Evolutionary conservation across 2,888 invertebrate genomes (phyloP), one percentile per base, ranked within the genome.

Genomic region (Hypolimnas misippus): DNA sequence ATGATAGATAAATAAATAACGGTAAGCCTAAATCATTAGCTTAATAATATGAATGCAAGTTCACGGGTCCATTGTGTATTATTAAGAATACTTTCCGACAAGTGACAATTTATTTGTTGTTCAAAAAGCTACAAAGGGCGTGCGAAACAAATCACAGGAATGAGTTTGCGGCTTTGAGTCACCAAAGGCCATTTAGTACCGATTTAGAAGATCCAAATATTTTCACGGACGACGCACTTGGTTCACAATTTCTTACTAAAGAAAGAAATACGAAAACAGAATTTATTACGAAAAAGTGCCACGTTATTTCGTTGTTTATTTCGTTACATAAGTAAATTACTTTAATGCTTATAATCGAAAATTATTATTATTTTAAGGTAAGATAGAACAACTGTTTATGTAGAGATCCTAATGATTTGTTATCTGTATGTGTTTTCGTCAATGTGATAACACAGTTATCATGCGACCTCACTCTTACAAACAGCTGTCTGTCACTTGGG

Each of bases 141-240:
- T 59, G 63, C 67, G 66, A 66, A 68, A 57, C 63, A 65, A 67
- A 68, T 64, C 63, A 63, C 62, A 53, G 60, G 68, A 61, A 66
- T 68, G 65, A 68, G 62, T 77, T 76, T 76, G 77, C 75, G 72
- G 72, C 76, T 81, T 82, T 84, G 83, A 85, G 83, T 88, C 87
- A 84, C 83, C 84, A 84, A 87, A 87, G 82, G 83, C 82, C 86
- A 82, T 84, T 83, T 78, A 76, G 82, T 76, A 85, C 85, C 71
- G 79, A 89, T 86, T 84, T 90, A 89, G 89, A 86, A 81, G 86
- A 73, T 77, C 85, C 84, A 83, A 87, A 89, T 89, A 88, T 85
- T 89, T 88, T 84, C 85, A 86, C 83, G 87, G 84, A 74, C 86
- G 84, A 76, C 86, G 86, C 85, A 78, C 86, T 84, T 81, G 57